Evolutionary conservation across 1,140 invertebrate species (phyloP).

Genomic region (Holotrichia oblita): DNA sequence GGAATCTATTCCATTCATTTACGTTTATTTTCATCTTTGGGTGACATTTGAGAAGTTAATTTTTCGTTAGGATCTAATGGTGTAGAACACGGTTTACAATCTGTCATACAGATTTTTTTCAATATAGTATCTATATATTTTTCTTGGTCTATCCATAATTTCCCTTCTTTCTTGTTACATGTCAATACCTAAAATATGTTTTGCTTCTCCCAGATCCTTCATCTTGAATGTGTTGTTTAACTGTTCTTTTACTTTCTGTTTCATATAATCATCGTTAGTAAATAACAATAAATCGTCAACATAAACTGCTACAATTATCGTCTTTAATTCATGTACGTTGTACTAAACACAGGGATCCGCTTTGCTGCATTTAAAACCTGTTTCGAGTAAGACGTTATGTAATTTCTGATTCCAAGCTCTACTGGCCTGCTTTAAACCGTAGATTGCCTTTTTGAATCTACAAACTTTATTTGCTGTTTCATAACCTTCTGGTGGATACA

Average conservation of each 20-base stretch:
- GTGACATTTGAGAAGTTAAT: neutral
- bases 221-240: conserved; percentile 49
- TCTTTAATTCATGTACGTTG: conserved; percentile 30
- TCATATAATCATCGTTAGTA: conserved; percentile 42
- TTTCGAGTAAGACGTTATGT: neutral
- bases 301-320: conserved; percentile 50
- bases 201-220: conserved; percentile 50
- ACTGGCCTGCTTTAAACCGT: conserved; percentile 61
- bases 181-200: conserved; percentile 47
- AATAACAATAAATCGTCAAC: conserved; percentile 56
- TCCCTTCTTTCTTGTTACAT: conserved; percentile 42
- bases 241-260: conserved; percentile 24
- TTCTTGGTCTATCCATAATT: conserved; percentile 46
- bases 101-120: no score
- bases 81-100: conserved; percentile 47
- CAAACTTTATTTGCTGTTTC: no score
- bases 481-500: no score
- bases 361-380: neutral
- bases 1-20: no score
- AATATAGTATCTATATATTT: conserved; percentile 52
- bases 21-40: no score
- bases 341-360: conserved; percentile 27
- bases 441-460: no score
- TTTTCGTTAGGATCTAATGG: conserved; percentile 36
- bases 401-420: conserved; percentile 57